phyloP scores from a whole-genome alignment of 2,797 vertebrate genomes.

The Acipenser ruthenus region DNA sequence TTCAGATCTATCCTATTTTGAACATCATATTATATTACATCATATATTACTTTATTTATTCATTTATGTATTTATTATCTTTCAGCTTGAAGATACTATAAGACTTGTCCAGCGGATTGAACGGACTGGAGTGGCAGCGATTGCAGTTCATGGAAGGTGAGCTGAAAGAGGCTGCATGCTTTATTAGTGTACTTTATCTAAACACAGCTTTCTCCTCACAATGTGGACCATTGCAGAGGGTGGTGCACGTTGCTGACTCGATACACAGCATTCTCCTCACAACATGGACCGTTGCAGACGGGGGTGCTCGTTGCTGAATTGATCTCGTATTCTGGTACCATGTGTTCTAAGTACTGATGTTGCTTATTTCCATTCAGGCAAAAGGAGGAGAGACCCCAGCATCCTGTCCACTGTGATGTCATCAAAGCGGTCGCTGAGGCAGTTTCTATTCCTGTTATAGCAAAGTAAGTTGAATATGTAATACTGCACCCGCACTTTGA shows the following conservation, averaged over 20 bases:
- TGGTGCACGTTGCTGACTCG: no score
- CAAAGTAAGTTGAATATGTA: slow-evolving; percentile 68
- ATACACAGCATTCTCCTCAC: no score
- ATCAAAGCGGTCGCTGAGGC: slow-evolving; percentile 75
- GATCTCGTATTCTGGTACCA: no score
- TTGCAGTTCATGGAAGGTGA: slow-evolving; percentile 92
- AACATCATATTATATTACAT: no score
- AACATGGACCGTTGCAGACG: background rate
- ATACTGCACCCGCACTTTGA: no score
- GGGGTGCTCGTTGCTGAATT: no score
- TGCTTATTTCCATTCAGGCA: slow-evolving; percentile 55
- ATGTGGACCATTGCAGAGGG: no score
- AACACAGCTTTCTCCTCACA: background rate
- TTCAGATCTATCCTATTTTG: no score
- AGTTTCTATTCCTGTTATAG: slow-evolving; percentile 83
- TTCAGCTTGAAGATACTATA: slow-evolving; percentile 80
- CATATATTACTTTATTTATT: no score
- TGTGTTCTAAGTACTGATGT: no score
- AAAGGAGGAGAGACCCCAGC: slow-evolving; percentile 84
- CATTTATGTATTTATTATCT: background rate
- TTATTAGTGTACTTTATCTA: background rate
- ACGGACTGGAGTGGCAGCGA: slow-evolving; percentile 78
- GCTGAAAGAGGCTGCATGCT: background rate
- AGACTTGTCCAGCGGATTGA: slow-evolving; percentile 79
- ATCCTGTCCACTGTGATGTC: slow-evolving; percentile 82